Conservation (phyloP, 2,113 vertebrate species). For the Callorhinus ursinus region DNA sequence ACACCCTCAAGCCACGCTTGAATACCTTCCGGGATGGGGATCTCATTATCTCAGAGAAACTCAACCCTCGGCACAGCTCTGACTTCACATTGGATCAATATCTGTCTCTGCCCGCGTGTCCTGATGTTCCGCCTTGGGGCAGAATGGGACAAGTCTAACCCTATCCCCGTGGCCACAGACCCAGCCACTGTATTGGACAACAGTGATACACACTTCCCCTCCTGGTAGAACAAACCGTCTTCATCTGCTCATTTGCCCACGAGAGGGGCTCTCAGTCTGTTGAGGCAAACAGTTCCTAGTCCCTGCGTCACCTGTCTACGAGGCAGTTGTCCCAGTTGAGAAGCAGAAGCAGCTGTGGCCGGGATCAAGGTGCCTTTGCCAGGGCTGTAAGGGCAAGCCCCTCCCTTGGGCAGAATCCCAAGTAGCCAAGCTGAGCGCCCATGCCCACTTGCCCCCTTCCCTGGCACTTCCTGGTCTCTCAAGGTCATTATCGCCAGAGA, state of each 20-base stretch:
- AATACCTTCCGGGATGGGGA: conserved; percentile 33
- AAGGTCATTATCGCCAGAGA: not conserved
- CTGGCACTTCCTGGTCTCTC: not conserved
- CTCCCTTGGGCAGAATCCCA: not conserved
- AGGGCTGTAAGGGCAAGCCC: not conserved
- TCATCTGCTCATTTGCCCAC: not conserved
- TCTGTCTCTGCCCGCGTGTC: not conserved
- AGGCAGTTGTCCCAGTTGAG: not conserved
- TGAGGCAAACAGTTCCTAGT: not conserved
- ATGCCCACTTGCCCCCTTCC: not conserved
- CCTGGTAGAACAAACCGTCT: not conserved
- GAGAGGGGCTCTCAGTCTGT: not conserved
- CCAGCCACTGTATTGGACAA: not conserved
- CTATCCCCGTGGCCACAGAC: not conserved
- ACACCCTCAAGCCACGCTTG: not conserved
- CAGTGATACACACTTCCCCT: not conserved
- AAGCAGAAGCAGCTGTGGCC: not conserved
- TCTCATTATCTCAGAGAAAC: conserved; percentile 55
- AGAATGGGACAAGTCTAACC: not conserved
- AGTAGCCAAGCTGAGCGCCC: not conserved
- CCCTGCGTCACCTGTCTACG: not conserved
- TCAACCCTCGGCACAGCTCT: not conserved
- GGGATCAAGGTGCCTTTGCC: not conserved
- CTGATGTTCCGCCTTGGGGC: not conserved
- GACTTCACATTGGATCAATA: conserved; percentile 18